phyloP scores from a whole-genome alignment of 1,140 invertebrate species.

The Drosophila erecta region DNA sequence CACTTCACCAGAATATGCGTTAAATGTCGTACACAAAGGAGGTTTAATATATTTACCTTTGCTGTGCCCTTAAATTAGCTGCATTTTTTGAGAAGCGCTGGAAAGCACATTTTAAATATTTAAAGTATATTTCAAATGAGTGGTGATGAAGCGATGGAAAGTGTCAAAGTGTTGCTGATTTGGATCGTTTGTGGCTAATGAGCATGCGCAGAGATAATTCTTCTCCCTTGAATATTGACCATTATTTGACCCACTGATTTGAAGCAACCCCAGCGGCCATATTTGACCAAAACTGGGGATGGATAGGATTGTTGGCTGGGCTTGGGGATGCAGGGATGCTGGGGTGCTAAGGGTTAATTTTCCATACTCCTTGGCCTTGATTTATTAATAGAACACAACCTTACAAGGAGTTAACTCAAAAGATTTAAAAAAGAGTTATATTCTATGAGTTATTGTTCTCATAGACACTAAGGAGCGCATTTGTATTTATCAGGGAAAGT shows the following conservation, averaged over 20 bases:
- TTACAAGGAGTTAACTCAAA: neutral
- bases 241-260: slow-evolving; percentile 29
- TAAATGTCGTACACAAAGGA: too few relatives aligned
- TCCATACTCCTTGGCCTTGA: too few relatives aligned
- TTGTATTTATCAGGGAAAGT: too few relatives aligned
- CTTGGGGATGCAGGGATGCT: neutral
- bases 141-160: neutral
- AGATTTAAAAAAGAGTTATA: too few relatives aligned
- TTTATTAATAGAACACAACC: neutral
- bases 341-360: neutral
- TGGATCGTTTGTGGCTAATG: neutral
- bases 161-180: neutral
- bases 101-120: too few relatives aligned
- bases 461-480: too few relatives aligned
- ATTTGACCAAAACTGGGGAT: slow-evolving; percentile 33
- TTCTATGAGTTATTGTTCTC: too few relatives aligned
- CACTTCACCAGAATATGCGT: too few relatives aligned
- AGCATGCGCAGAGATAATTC: slow-evolving; percentile 27
- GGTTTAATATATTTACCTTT: too few relatives aligned
- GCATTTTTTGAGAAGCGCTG: too few relatives aligned
- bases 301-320: neutral
- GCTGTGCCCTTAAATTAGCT: too few relatives aligned
- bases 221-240: slow-evolving; percentile 3
- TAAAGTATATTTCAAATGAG: too few relatives aligned
- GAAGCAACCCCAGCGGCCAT: slow-evolving; percentile 33